Evolutionary conservation across 1,140 invertebrate genomes (phyloP).

Genomic region (Tetramorium parvispinum): DNA sequence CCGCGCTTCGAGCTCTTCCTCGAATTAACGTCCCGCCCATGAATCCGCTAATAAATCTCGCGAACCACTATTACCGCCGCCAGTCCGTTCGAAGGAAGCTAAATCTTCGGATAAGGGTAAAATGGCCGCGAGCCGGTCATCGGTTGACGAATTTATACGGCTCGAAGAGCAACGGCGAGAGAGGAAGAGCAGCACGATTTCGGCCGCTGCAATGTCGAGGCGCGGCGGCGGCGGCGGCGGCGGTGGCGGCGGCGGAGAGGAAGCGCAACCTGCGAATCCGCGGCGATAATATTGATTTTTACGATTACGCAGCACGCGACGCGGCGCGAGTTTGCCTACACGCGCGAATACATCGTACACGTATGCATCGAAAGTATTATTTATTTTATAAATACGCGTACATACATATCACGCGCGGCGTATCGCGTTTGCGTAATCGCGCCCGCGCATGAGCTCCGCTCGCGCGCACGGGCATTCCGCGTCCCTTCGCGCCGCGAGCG

Average conservation of each 20-base stretch:
- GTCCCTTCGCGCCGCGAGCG: constrained; percentile 24
- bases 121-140: constrained; percentile 54
- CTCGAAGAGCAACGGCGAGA: background rate
- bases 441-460: background rate
- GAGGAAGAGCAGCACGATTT: constrained; percentile 23
- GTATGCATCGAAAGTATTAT: constrained; percentile 48
- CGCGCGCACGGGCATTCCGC: background rate
- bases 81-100: constrained; percentile 63
- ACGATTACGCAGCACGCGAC: constrained; percentile 44
- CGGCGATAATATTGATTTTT: constrained; percentile 58
- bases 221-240: too few species aligned
- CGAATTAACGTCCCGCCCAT: constrained; percentile 73
- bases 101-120: constrained; percentile 72
- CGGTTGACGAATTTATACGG: constrained; percentile 69
- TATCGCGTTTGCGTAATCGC: background rate
- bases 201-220: background rate
- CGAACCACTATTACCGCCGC: constrained; percentile 64
- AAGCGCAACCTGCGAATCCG: constrained; percentile 27
- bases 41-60: constrained; percentile 74
- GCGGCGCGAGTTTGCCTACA: constrained; percentile 40
- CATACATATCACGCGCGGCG: background rate
- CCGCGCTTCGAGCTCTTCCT: constrained; percentile 25
- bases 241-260: background rate
- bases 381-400: constrained; percentile 44
- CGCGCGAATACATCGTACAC: constrained; percentile 30